Base-by-base conservation (phyloP, 2,113 vertebrate genomes). In the Camelus bactrianus region DNA sequence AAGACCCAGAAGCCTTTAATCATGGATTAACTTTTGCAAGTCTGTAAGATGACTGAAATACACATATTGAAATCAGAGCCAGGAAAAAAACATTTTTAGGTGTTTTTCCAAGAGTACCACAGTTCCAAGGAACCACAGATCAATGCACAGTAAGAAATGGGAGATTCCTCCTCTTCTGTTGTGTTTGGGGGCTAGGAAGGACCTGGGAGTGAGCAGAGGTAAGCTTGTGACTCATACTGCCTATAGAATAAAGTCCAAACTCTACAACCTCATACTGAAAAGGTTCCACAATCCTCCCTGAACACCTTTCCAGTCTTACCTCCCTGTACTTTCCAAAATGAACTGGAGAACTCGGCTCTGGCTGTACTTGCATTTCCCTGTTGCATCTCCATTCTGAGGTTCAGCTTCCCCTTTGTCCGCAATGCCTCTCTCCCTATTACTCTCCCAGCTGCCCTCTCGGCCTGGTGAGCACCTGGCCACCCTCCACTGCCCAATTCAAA, bases 11-110 rank as follows among this genome's bases (percentile, higher is more conserved):
- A 84, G 35, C 6, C 8, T 88, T 72, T 88, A 75, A 69, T 62
- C 65, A 70, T 56, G 54, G 79, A 70, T 54, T 38, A 32, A 67
- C 80, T 60, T 83, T 62, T 76, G 1, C 19, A 75, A 96, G 24
- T 35, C 50, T 73, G 32, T 50, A 86, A 69, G 48, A 69, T 81
- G 48, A 30, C 56, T 87, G 46, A 46, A 28, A 85, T 28, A 69
- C 15, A 60, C 26, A 73, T 56, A 95, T 60, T 52, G 81, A 94
- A 92, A 94, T 77, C n/a, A 93, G 58, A 89, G 42, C 62, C 60
- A 92, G 52, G 28, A 48, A 82, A 67, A 79, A 79, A 64, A 54
- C 54, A 65, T 58, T 81, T 88, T 52, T 46, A 50, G 9, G 13
- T 26, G 30, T 20, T 48, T 42, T 69, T 42, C 58, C 58, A 80